A percentile compares a stretch with the other conserved stretches of the same genome.
phyloP scores from a whole-genome alignment of 2,797 vertebrate species.

The Acipenser transmontanus region DNA sequence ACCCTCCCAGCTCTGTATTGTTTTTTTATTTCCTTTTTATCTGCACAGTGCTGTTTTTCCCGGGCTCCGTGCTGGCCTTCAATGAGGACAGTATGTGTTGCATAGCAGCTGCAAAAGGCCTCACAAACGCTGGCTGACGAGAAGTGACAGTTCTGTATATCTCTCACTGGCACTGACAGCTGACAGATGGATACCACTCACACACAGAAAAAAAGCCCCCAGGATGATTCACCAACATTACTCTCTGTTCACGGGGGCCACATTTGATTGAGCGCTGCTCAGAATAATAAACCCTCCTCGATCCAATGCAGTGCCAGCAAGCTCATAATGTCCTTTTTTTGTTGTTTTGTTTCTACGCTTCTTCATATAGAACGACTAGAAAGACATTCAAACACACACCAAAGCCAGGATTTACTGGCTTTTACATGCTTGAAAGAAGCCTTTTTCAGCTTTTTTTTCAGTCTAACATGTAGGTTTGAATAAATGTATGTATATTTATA shows the following conservation, averaged over 20 bases:
- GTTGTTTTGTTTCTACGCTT: constrained; percentile 27
- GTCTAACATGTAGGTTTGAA: too few species aligned
- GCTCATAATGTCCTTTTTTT: constrained; percentile 43
- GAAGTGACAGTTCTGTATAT: constrained; percentile 97
- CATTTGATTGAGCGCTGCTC: constrained; percentile 87
- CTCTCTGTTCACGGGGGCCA: constrained; percentile 84
- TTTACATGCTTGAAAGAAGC: neutral
- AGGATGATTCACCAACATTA: constrained; percentile 83
- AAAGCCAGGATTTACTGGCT: neutral
- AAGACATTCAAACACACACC: neutral
- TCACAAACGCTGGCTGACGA: constrained; percentile 84
- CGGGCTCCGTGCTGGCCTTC: constrained; percentile 60
- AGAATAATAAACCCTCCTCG: constrained; percentile 86
- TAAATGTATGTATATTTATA: too few species aligned
- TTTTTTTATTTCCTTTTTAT: constrained; percentile 35
- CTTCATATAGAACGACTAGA: neutral
- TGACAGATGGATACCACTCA: constrained; percentile 99
- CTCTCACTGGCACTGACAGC: constrained; percentile 94
- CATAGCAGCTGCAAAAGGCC: constrained; percentile 92
- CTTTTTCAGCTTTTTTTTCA: too few species aligned
- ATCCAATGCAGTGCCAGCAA: constrained; percentile 62
- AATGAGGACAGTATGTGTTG: constrained; percentile 70
- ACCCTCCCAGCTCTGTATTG: constrained; percentile 25
- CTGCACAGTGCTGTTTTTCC: constrained; percentile 33
- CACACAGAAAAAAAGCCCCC: constrained; percentile 81